Percentiles rank a stretch among this genome's conserved stretches.
These are phyloP conservation scores for Pholis gunnellus DNA, from an alignment of 2,113 vertebrate genomes.

Conservation along the genomic window DNA sequence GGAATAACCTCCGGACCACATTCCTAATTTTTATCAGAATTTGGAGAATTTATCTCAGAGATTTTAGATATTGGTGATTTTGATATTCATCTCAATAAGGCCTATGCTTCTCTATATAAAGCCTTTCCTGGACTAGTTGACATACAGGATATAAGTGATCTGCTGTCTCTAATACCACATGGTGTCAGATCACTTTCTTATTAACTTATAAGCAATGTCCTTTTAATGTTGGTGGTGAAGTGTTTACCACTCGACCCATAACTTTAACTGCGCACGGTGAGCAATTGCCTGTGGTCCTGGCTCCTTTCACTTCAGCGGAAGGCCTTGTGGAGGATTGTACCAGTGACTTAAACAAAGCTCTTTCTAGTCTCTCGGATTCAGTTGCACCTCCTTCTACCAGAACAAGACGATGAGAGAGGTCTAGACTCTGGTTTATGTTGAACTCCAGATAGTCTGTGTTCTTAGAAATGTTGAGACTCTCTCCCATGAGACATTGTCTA, in stretches of 20 bases:
- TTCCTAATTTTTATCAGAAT: neutral
- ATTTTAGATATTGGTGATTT: neutral
- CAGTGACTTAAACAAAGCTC: neutral
- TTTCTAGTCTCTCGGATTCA: neutral
- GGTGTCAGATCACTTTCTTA: neutral
- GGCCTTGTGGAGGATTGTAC: neutral
- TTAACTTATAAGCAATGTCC: neutral
- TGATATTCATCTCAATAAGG: neutral
- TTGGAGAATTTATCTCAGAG: neutral
- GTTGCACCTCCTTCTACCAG: neutral
- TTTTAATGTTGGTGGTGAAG: neutral
- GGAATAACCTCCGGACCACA: neutral
- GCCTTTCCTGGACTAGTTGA: too few species aligned
- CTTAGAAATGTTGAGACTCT: neutral
- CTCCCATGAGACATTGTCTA: neutral
- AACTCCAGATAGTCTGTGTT: neutral
- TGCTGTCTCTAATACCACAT: neutral
- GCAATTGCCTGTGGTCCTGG: neutral
- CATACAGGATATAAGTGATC: neutral
- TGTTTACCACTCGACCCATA: neutral
- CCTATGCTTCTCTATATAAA: neutral
- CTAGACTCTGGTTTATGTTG: neutral
- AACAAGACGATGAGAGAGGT: neutral
- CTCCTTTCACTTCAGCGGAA: neutral
- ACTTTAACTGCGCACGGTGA: neutral